Conservation (phyloP, 2,888 invertebrate species). For the Perizoma flavofasciatum region DNA sequence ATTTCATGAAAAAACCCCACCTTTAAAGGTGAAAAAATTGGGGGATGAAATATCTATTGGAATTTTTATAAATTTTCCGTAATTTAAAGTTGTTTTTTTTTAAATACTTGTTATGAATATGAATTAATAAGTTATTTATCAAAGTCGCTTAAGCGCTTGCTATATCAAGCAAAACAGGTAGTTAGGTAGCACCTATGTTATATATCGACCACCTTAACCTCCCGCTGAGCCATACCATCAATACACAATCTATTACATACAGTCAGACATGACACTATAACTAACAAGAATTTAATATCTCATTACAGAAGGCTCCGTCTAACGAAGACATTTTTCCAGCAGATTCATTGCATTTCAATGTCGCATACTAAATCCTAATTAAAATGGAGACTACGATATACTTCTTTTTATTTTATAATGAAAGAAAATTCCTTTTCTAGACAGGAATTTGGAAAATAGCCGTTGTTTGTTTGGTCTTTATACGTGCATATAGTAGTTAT, state of each 20-base stretch:
- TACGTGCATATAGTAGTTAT: too few relatives aligned
- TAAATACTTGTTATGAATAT: too few relatives aligned
- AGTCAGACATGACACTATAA: constrained; percentile 24
- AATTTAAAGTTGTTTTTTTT: too few relatives aligned
- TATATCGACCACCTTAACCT: constrained; percentile 1
- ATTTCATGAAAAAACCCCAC: too few relatives aligned
- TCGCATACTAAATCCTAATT: constrained; percentile 24
- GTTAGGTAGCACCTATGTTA: neutral
- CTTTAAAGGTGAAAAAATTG: too few relatives aligned
- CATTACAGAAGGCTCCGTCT: constrained; percentile 17
- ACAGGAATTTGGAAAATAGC: neutral
- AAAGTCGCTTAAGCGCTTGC: too few relatives aligned
- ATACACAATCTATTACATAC: constrained; percentile 10
- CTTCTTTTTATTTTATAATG: constrained; percentile 8
- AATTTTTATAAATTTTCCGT: too few relatives aligned
- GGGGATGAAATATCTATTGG: too few relatives aligned
- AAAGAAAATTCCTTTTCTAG: neutral
- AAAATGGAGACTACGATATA: constrained; percentile 8
- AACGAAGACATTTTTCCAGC: constrained; percentile 26
- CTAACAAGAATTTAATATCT: constrained; percentile 25
- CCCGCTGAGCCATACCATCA: constrained; percentile 11
- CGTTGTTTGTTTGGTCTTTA: too few relatives aligned
- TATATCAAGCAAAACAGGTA: too few relatives aligned
- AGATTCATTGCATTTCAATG: constrained; percentile 27
- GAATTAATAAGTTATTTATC: too few relatives aligned